A percentile compares a stretch with the other conserved stretches of the same genome.
Evolutionary conservation across 92 coral and sea anemone genomes (phyloP).

Genomic region (Scolanthus callimorphus): DNA sequence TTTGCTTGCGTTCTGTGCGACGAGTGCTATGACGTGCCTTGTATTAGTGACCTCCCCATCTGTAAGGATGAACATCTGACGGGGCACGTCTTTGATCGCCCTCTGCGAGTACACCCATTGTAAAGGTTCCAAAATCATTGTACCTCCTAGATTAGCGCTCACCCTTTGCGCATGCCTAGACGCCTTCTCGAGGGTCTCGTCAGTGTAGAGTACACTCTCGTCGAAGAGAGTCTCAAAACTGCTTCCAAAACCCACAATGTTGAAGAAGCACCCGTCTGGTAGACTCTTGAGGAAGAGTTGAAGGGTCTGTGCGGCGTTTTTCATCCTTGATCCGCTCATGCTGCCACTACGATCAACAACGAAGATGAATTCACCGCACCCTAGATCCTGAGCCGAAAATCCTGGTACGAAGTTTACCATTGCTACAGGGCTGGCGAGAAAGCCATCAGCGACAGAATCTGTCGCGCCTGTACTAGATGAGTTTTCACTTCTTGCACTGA

Average conservation of each 20-base stretch:
- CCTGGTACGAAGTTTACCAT: slow-evolving; percentile 84
- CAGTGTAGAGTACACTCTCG: slow-evolving; percentile 61
- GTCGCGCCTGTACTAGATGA: background rate
- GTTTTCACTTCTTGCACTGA: slow-evolving; percentile 21
- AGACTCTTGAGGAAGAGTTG: slow-evolving; percentile 80
- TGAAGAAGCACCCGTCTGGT: slow-evolving; percentile 82
- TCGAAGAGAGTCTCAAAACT: slow-evolving; percentile 55
- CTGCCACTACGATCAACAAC: slow-evolving; percentile 93
- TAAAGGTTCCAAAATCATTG: slow-evolving; percentile 71
- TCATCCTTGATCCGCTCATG: slow-evolving; percentile 53
- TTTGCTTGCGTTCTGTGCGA: slow-evolving; percentile 39
- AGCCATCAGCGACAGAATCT: slow-evolving; percentile 16
- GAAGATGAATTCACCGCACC: slow-evolving; percentile 78
- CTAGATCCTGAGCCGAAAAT: slow-evolving; percentile 53
- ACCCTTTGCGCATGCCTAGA: slow-evolving; percentile 43
- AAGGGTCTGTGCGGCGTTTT: slow-evolving; percentile 69
- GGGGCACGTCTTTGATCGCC: slow-evolving; percentile 74
- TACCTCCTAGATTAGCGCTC: slow-evolving; percentile 84
- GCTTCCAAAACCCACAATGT: slow-evolving; percentile 92
- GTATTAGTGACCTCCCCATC: slow-evolving; percentile 87
- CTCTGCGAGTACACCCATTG: slow-evolving; percentile 65
- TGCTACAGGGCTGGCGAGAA: slow-evolving; percentile 60
- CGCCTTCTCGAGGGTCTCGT: slow-evolving; percentile 62
- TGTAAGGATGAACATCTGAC: slow-evolving; percentile 85
- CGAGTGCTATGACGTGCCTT: slow-evolving; percentile 64